phyloP scores from a whole-genome alignment of 2,113 vertebrate species.

The Leucoraja erinaceus region DNA sequence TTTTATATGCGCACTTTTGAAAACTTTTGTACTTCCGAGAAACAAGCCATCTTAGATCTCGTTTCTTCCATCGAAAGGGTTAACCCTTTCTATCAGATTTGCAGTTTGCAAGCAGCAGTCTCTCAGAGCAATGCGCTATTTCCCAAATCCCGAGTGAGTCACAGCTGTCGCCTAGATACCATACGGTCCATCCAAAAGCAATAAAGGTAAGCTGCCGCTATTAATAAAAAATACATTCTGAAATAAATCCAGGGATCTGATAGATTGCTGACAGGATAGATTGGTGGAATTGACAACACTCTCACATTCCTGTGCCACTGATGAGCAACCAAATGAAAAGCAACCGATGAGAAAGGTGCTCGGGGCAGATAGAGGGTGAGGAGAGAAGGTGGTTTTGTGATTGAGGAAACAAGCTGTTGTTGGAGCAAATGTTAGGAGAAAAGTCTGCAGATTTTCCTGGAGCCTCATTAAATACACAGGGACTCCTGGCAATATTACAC shows the following conservation, averaged over 20 bases:
- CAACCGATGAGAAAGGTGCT: not conserved
- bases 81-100: constrained; percentile 28
- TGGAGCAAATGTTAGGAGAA: too few relatives aligned
- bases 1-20: not conserved
- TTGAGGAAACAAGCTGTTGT: not conserved
- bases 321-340: constrained; percentile 31
- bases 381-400: not conserved
- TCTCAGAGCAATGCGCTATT: not conserved
- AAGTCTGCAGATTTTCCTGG: not conserved
- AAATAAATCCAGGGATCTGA: constrained; percentile 36
- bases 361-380: not conserved
- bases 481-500: not conserved
- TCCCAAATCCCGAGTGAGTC: constrained; percentile 1
- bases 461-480: not conserved
- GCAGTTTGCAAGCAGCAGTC: not conserved
- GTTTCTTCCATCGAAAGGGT: not conserved
- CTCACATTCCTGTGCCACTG: constrained; percentile 33
- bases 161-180: constrained; percentile 33
- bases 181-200: constrained; percentile 30
- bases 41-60: not conserved
- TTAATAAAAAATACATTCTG: constrained; percentile 38
- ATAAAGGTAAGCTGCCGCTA: constrained; percentile 36
- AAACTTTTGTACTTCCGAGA: not conserved
- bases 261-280: constrained; percentile 34
- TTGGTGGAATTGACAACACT: constrained; percentile 32